Evolutionary conservation across 2,113 vertebrate genomes (phyloP).

Genomic region (Galemys pyrenaicus): DNA sequence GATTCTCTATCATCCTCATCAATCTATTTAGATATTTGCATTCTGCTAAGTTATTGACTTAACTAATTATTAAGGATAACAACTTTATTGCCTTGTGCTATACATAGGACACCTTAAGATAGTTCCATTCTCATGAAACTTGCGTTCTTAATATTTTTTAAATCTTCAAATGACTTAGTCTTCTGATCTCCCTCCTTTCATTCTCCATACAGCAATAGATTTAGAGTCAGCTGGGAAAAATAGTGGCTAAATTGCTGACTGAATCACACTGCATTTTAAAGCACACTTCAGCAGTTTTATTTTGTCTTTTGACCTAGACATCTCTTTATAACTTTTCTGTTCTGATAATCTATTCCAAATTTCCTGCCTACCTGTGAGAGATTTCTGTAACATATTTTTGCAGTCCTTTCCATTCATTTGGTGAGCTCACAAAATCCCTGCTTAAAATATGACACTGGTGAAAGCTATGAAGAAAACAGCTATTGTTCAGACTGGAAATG

Average conservation of each 20-base stretch:
- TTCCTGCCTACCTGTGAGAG: slow-evolving; percentile 79
- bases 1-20: neutral
- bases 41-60: neutral
- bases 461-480: slow-evolving; percentile 81
- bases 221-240: slow-evolving; percentile 21
- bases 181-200: slow-evolving; percentile 33
- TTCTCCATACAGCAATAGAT: neutral
- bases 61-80: neutral
- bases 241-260: neutral
- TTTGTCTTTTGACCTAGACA: slow-evolving; percentile 71
- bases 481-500: slow-evolving; percentile 80
- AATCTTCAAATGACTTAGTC: neutral
- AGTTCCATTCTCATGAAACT: neutral
- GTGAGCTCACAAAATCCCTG: slow-evolving; percentile 74
- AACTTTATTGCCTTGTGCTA: neutral
- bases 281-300: slow-evolving; percentile 27
- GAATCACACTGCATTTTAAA: slow-evolving; percentile 49
- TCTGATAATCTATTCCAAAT: slow-evolving; percentile 72
- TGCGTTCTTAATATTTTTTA: slow-evolving; percentile 16
- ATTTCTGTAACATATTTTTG: slow-evolving; percentile 60
- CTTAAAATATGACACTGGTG: slow-evolving; percentile 70
- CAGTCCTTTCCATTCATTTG: slow-evolving; percentile 66
- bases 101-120: neutral
- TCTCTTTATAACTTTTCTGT: slow-evolving; percentile 64
- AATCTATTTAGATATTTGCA: neutral